phyloP scores from a whole-genome alignment of 2,797 vertebrate species.

The Oreonectes daqikongensis region DNA sequence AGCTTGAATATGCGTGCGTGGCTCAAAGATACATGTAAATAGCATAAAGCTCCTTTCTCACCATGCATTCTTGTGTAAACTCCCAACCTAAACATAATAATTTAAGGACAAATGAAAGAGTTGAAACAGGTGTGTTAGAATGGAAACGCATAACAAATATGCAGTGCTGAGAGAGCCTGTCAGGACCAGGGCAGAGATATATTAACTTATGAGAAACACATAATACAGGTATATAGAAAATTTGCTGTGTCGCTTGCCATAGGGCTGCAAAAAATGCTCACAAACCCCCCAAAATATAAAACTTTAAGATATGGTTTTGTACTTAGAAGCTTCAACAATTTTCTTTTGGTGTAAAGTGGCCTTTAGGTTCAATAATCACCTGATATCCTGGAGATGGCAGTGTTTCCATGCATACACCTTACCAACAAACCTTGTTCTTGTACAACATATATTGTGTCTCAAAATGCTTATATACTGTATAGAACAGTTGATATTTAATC shows the following conservation, averaged over 20 bases:
- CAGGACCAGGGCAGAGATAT: background rate
- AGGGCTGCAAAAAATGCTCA: no score
- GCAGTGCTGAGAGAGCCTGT: no score
- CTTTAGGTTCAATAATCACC: background rate
- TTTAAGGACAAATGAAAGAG: background rate
- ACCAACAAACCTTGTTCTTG: background rate
- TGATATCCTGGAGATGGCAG: slow-evolving; percentile 73
- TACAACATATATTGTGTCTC: background rate
- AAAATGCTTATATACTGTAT: background rate
- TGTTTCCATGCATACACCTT: slow-evolving; percentile 53
- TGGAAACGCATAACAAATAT: background rate
- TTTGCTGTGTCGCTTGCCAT: no score
- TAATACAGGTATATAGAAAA: no score
- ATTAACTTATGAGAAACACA: background rate
- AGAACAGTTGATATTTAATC: slow-evolving; percentile 17
- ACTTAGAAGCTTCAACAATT: background rate
- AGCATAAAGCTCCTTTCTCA: background rate
- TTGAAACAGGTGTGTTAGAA: background rate
- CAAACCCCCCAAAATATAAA: no score
- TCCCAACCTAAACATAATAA: background rate
- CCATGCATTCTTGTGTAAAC: background rate
- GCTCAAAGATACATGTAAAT: slow-evolving; percentile 20
- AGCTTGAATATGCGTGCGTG: slow-evolving; percentile 9
- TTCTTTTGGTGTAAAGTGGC: background rate
- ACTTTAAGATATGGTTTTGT: no score